Evolutionary conservation across 2,797 vertebrate genomes (phyloP), one percentile per base, ranked within the genome.

Genomic region (Anguilla anguilla): DNA sequence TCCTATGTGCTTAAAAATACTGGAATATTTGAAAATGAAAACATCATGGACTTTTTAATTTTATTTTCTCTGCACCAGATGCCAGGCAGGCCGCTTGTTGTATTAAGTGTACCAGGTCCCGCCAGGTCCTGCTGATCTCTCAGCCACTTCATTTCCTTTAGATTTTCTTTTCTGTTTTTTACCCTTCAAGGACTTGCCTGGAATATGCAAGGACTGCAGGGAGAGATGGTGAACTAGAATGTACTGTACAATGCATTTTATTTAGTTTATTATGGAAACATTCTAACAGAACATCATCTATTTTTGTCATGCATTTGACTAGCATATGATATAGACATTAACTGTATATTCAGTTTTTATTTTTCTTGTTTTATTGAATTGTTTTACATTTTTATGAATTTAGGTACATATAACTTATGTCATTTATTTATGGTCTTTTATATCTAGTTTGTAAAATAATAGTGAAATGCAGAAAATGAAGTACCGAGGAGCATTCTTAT

Each of bases 381-480:
- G 95, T 94, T 95, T 96, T 95, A 94, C 94, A 95, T 95, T 95
- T 93, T 96, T 94, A 96, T 96, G 96, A 94, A 96, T 95, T 97
- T 98, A 99, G 97, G 97, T 96, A 98, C 97, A 97, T 96, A 95
- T 97, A 97, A 97, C 97, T 96, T 96, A 96, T 98, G 97, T 97
- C 97, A 96, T 99, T 98, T 98, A 99, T 99, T 99, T 99, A 99
- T 99, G 97, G 96, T 97, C 96, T 97, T 98, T 98, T 98, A 97
- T 97, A 97, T 96, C 95, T 98, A 99, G 98, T 98, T 98, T 99
- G 97, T 98, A 99, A 97, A 97, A 98, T 98, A 97, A 98, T 99
- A 96, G 98, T 97, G 96, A 95, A 95, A 95, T 95, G 97, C 97
- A 96, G 92, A 93, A 91, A 91, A 95, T 96, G 97, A 95, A 90